A percentile compares a stretch with the other conserved stretches of the same genome.
These are phyloP conservation scores for Stenodema calcarata DNA, from an alignment of 2,888 invertebrate genomes.

Conservation along the genomic window DNA sequence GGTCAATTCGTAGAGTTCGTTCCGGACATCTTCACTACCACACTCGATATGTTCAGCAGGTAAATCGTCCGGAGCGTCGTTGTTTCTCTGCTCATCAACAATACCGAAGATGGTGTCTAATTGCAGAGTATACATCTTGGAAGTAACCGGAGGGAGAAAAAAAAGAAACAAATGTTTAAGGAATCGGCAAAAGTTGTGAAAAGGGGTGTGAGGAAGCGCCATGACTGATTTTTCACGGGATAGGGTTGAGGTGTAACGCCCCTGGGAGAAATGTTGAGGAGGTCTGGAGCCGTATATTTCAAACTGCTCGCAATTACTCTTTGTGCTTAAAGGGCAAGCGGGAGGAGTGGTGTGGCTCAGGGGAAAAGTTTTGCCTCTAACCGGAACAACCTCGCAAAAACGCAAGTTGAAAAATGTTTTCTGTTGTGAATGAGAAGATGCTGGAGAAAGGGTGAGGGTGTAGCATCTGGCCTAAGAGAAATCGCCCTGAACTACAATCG, in stretches of 20 bases:
- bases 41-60: too few species aligned
- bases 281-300: constrained; percentile 42
- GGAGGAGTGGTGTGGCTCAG: not conserved
- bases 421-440: not conserved
- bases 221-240: constrained; percentile 19
- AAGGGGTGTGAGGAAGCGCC: not conserved
- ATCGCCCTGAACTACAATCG: not conserved
- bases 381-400: constrained; percentile 1
- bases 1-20: too few species aligned
- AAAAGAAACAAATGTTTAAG: not conserved
- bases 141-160: not conserved
- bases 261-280: constrained; percentile 25
- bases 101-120: too few species aligned
- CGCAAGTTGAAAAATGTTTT: constrained; percentile 33
- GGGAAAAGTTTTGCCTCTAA: constrained; percentile 14
- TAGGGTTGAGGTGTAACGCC: constrained; percentile 18
- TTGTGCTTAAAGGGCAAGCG: not conserved
- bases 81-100: too few species aligned
- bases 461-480: not conserved
- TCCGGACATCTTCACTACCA: too few species aligned
- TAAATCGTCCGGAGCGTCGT: too few species aligned
- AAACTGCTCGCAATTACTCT: constrained; percentile 39
- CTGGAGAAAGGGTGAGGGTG: not conserved
- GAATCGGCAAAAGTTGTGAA: not conserved
- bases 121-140: too few species aligned